Conservation (phyloP, 2,888 invertebrate species). For the Brachyopa scutellaris region DNA sequence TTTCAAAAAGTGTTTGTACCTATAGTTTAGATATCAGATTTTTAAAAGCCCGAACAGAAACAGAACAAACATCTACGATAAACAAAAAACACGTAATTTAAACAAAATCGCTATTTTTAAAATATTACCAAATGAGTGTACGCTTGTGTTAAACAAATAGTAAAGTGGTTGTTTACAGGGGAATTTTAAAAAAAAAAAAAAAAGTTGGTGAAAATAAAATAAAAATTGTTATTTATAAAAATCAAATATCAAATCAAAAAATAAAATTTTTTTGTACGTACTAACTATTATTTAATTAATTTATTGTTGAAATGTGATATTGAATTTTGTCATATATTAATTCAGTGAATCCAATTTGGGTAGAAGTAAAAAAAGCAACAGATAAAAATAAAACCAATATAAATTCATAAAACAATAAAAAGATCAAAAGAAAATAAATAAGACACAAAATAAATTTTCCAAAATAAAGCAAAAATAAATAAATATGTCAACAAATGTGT, state of each 20-base stretch:
- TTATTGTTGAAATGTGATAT: constrained; percentile 44
- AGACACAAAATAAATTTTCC: too few species aligned
- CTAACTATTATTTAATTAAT: not conserved
- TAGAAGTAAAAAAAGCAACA: not conserved
- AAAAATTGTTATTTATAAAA: not conserved
- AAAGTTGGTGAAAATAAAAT: constrained; percentile 3
- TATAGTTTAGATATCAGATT: constrained; percentile 58
- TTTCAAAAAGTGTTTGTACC: constrained; percentile 36
- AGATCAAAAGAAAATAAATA: not conserved
- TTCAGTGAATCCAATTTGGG: too few species aligned
- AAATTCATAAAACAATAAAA: not conserved
- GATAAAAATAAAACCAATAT: constrained; percentile 5
- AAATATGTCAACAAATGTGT: not conserved
- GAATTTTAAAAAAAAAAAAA: not conserved
- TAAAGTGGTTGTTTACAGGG: constrained; percentile 44
- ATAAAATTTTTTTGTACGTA: too few species aligned
- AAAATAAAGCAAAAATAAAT: not conserved
- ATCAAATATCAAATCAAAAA: too few species aligned
- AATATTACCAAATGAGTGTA: constrained; percentile 22
- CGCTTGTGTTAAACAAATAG: constrained; percentile 7
- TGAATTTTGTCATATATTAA: constrained; percentile 24
- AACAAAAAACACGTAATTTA: constrained; percentile 18
- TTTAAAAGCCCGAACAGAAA: not conserved
- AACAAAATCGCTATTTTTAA: constrained; percentile 48
- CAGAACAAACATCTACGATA: constrained; percentile 20